Base-by-base conservation (phyloP, 2,113 vertebrate genomes). In the Ursus arctos region DNA sequence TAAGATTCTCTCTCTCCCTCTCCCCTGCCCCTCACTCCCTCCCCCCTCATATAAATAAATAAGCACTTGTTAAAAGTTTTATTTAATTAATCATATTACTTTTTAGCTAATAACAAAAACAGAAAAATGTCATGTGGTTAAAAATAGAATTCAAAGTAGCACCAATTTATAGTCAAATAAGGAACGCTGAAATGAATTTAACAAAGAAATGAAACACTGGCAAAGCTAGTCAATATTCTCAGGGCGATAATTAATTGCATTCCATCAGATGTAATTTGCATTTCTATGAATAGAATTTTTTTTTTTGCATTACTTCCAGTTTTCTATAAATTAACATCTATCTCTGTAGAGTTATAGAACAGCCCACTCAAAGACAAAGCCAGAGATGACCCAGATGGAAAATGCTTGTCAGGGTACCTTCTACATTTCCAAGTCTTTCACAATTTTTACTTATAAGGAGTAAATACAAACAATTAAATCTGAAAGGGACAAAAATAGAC, bases 281-380 rank as follows among this genome's bases (percentile, higher is more conserved):
- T 91, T 91, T 94, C 76, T 91, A 77, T 95, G 33, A 57, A 77
- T 22, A 85, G 85, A 96, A 91, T 36, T 88, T 33, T 80, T 95
- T 33, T 95, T 95, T 77, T 96, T 77, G 55, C 88, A 71, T 93
- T 63, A 43, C 67, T 88, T 53, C 87, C 49, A 24, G 76, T 88
- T 94, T 94, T 88, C 77, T 53, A 55, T 36, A 85, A 92, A 93
- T 83, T 81, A 69, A 82, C 43, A 65, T 94, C 47, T 85, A 26
- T 67, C 36, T 69, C 49, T 61, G 6, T 14, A 47, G 47, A 87
- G 82, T 97, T 77, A 88, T 43, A 59, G 63, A 94, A 82, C 61
- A 97, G 33, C 57, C 51, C 55, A 61, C 88, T 69, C 92, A 88
- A 80, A 95, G 51, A 59, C 22, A 90, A 82, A 91, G 36, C 28